Percentiles rank a stretch among this genome's conserved stretches.
These are phyloP conservation scores for Mareca strepera DNA, from an alignment of 2,797 vertebrate genomes.

Conservation along the genomic window DNA sequence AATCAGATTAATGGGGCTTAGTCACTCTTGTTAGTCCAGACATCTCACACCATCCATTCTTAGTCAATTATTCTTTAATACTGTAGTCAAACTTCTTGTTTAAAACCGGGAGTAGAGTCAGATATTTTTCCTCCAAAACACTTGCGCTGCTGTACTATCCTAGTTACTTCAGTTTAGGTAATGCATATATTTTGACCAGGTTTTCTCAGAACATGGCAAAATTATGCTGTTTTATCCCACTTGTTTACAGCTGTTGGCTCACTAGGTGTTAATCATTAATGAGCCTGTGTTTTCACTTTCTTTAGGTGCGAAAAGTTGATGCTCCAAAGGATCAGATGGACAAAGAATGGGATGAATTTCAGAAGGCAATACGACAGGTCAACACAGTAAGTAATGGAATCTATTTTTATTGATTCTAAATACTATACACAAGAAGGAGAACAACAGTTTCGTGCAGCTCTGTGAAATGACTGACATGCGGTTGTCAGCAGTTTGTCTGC, in stretches of 20 bases:
- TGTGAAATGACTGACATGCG: slow-evolving; percentile 47
- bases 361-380: slow-evolving; percentile 95
- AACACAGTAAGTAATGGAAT: slow-evolving; percentile 82
- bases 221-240: not conserved
- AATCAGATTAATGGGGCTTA: not conserved
- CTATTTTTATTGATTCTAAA: slow-evolving; percentile 56
- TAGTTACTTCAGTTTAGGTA: not conserved
- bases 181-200: not conserved
- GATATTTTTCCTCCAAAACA: not conserved
- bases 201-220: not conserved
- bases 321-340: slow-evolving; percentile 97
- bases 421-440: slow-evolving; percentile 54
- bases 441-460: slow-evolving; percentile 66
- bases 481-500: slow-evolving; percentile 48
- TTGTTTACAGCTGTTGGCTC: not conserved
- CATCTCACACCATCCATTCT: not conserved
- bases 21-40: not conserved
- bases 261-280: not conserved
- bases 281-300: not conserved
- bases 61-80: not conserved
- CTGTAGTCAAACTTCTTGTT: not conserved
- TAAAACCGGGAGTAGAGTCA: not conserved
- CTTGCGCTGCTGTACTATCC: not conserved
- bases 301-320: slow-evolving; percentile 92
- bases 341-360: slow-evolving; percentile 99